Evolutionary conservation across 2,797 vertebrate species (phyloP), one percentile per base, ranked within the genome.

Genomic region (Trematomus bernacchii): DNA sequence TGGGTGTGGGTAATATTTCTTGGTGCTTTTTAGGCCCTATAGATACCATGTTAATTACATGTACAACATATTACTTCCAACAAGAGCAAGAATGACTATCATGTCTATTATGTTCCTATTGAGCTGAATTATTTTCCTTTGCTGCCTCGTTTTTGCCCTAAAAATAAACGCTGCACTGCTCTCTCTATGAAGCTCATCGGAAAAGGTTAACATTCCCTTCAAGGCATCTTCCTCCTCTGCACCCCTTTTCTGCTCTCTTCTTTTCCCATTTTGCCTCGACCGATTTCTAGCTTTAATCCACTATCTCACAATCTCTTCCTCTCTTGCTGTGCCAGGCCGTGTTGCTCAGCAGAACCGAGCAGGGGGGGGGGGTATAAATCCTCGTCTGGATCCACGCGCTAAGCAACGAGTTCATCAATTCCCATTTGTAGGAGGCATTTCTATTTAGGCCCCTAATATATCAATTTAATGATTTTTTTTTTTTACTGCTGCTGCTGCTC

Each of bases 381-480:
- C 77, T 74, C 71, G 23, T 80, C 84, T 84, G 66, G 84, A 90
- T 90, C 89, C 85, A 92, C 70, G 46, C 70, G 57, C 90, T 79
- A 85, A 91, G 85, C 92, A 94, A 93, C 76, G 89, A 95, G 76
- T 95, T 93, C 91, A 94, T 94, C 93, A 94, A 94, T 94, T 94
- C 93, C 91, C 92, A 94, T 95, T 93, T 92, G 91, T 77, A 91
- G 79, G 74, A 93, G 91, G 89, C 93, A 92, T 94, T 93, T 95
- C 94, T 94, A 95, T 94, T 95, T 93, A 93, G 93, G 84, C 91
- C 87, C 85, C 89, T 91, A 92, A 94, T 95, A 91, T 84, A 95
- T 95, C 94, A 94, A 92, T 93, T 89, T 95, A 94, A 94, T 94
- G 91, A 93, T 90, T 93, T 91, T 71, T 77, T 74, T 59, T 12